Evolutionary conservation across 2,113 vertebrate species (phyloP), one percentile per base, ranked within the genome.

Genomic region (Dolichotis patagonum): DNA sequence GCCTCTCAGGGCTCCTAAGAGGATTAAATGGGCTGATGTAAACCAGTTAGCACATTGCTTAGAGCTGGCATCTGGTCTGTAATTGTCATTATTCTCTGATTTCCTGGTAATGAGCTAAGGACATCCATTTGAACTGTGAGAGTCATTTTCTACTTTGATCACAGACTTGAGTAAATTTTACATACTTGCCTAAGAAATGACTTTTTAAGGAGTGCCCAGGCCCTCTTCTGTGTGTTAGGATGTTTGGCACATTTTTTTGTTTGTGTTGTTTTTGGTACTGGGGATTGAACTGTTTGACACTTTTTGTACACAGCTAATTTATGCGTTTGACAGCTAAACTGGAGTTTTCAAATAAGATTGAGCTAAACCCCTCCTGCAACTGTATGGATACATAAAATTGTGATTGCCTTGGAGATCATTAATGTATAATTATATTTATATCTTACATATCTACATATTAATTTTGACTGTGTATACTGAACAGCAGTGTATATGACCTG

Each of bases 61-160:
- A 62, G 52, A 11, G 5, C 58, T 12, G 28, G 35, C 43, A 0
- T 28, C 5, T 35, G 54, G 26, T 54, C 14, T 8, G 49, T 26
- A 13, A 62, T 17, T 20, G 3, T 17, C 0, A 19, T 5, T 24
- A 8, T 38, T 52, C 46, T 20, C 0, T 24, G 32, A 24, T 41
- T 41, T 84, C 30, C 86, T 20, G 41, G 14, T 4, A 43, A 54
- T 30, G 2, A 56, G 2, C 9, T 32, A 7, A 77, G 65, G 22
- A n/a, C 7, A 0, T 3, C 14, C 0, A 0, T 52, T 52, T 32
- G 43, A 52, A 28, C 32, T 35, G 8, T 7, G 26, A 35, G 9
- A 52, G 3, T 43, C 9, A 4, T 78, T 43, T 63, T 38, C 65
- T 9, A 5, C 49, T 14, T 14, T 24, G 1, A 20, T 28, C 41